A percentile compares a stretch with the other conserved stretches of the same genome.
Conservation (phyloP, 2,888 invertebrate genomes). For the Pandemis heparana region DNA sequence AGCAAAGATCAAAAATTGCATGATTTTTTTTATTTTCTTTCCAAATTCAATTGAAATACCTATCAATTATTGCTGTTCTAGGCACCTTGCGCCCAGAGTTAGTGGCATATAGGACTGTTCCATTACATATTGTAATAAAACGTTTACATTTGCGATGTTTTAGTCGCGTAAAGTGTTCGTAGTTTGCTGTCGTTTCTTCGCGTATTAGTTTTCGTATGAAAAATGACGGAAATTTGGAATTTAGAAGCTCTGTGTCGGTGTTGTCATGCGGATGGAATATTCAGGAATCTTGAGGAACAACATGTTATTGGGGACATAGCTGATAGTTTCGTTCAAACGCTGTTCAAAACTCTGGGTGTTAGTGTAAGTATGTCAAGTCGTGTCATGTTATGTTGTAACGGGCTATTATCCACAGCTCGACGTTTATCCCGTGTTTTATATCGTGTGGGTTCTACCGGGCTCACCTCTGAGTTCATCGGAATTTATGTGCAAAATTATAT, state of each 20-base stretch:
- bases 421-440: too few relatives aligned
- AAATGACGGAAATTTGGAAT: slow-evolving; percentile 48
- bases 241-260: slow-evolving; percentile 49
- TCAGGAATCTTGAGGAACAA: slow-evolving; percentile 43
- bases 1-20: too few relatives aligned
- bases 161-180: background rate
- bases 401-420: too few relatives aligned
- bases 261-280: slow-evolving; percentile 48
- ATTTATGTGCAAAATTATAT: too few relatives aligned
- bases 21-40: background rate
- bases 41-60: background rate
- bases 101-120: background rate
- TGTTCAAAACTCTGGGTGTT: slow-evolving; percentile 46
- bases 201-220: background rate
- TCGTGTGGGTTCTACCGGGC: too few relatives aligned
- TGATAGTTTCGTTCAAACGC: slow-evolving; percentile 47
- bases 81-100: background rate
- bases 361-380: slow-evolving; percentile 41
- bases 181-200: background rate
- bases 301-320: slow-evolving; percentile 28
- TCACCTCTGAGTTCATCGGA: too few relatives aligned
- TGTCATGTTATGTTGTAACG: background rate
- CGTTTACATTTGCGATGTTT: background rate
- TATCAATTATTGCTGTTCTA: background rate
- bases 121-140: background rate